These are phyloP conservation scores for Florisuga fusca DNA, from an alignment of 2,797 vertebrate genomes.

Conservation along the genomic window DNA sequence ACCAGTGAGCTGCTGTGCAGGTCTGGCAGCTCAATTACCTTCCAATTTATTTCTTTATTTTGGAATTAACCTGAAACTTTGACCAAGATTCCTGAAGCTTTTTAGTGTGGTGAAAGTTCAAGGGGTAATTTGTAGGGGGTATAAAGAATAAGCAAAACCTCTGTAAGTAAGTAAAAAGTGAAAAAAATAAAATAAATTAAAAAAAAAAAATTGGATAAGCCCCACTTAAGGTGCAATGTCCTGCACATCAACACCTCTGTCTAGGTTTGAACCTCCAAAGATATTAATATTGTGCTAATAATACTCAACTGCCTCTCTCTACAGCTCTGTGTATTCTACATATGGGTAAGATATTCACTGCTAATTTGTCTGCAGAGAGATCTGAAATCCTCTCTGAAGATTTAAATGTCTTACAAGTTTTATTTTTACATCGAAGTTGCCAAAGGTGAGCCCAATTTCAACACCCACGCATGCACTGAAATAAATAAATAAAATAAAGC, in stretches of 20 bases:
- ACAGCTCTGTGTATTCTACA: background rate
- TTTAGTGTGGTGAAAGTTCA: background rate
- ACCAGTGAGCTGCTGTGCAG: background rate
- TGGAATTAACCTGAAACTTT: background rate
- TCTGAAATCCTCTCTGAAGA: slow-evolving; percentile 57
- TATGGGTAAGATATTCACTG: background rate
- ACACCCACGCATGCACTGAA: slow-evolving; percentile 36
- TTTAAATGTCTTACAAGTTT: slow-evolving; percentile 66
- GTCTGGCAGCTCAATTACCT: background rate
- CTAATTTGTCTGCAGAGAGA: slow-evolving; percentile 41
- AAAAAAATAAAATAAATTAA: background rate
- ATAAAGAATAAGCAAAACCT: background rate
- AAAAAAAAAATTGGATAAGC: background rate
- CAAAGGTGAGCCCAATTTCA: slow-evolving; percentile 71
- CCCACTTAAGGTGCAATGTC: background rate
- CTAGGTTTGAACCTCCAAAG: background rate
- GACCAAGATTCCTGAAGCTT: background rate
- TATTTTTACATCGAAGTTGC: slow-evolving; percentile 68
- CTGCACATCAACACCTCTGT: background rate
- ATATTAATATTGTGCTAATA: slow-evolving; percentile 40
- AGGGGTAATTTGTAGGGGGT: too few species aligned
- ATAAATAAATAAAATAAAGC: background rate
- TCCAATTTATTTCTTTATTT: background rate
- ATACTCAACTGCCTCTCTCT: background rate
- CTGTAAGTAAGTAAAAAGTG: background rate